Percentiles rank a stretch among this genome's conserved stretches.
These are phyloP conservation scores for Temnopleurus reevesii DNA, from an alignment of 53 echinoderm and acorn worm species.

Conservation along the genomic window DNA sequence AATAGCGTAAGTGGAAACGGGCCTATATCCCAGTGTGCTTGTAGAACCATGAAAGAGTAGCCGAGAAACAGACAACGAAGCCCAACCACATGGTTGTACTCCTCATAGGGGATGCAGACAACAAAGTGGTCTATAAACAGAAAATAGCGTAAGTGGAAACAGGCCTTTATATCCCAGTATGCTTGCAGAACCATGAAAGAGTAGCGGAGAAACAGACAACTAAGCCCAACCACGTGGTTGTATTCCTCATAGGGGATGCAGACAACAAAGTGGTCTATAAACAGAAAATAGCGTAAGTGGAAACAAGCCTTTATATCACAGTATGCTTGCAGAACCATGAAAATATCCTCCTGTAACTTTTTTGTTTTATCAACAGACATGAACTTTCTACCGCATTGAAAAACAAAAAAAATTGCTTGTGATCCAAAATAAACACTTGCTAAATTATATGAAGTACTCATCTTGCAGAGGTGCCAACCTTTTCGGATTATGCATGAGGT, in stretches of 20 bases:
- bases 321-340: too few species aligned
- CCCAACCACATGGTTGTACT: conserved; percentile 68
- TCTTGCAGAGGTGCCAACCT: too few species aligned
- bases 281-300: conserved; percentile 81
- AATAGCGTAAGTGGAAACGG: conserved; percentile 68
- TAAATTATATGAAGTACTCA: too few species aligned
- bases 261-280: conserved; percentile 77
- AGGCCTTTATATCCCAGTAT: conserved; percentile 71
- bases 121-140: conserved; percentile 74
- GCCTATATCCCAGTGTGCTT: conserved; percentile 71
- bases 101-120: conserved; percentile 78
- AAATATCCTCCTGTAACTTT: too few species aligned
- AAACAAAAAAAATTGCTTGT: too few species aligned
- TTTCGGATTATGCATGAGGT: too few species aligned
- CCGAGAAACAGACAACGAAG: conserved; percentile 75
- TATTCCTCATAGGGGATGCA: conserved; percentile 77
- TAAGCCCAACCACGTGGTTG: conserved; percentile 62
- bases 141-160: conserved; percentile 81
- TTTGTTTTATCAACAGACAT: too few species aligned
- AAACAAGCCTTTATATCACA: too few species aligned
- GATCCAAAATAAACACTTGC: too few species aligned
- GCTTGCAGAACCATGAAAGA: conserved; percentile 69
- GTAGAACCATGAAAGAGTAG: conserved; percentile 65
- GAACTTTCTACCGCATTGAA: too few species aligned
- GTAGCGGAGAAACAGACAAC: conserved; percentile 75